Percentiles rank a stretch among this genome's conserved stretches.
Evolutionary conservation across 1,140 invertebrate genomes (phyloP).

Genomic region (Amphibalanus amphitrite): DNA sequence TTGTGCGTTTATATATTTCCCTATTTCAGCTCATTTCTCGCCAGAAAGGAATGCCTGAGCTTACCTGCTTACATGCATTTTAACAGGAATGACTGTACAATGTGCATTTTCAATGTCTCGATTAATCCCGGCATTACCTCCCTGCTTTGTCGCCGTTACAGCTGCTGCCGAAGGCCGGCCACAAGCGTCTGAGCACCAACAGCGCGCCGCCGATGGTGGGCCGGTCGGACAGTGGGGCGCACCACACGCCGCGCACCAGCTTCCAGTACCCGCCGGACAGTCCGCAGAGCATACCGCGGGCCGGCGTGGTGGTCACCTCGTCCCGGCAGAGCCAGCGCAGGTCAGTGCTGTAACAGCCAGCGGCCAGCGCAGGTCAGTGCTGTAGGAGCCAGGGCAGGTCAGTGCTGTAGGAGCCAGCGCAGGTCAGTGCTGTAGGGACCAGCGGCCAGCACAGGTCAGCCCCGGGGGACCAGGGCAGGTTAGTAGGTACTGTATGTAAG

Average conservation of each 20-base stretch:
- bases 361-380: too few species aligned
- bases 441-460: too few species aligned
- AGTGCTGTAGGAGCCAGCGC: too few species aligned
- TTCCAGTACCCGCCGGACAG: conserved; percentile 20
- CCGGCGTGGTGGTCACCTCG: conserved; percentile 80
- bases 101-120: background rate
- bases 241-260: conserved; percentile 19
- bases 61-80: background rate
- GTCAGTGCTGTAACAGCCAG: conserved; percentile 39
- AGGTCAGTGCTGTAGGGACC: too few species aligned
- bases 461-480: too few species aligned
- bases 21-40: too few species aligned
- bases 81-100: background rate
- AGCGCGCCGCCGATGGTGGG: conserved; percentile 10
- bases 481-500: background rate
- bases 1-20: too few species aligned
- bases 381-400: too few species aligned
- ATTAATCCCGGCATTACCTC: background rate
- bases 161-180: background rate
- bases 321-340: conserved; percentile 72
- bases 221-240: background rate
- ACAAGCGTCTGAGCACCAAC: conserved; percentile 19
- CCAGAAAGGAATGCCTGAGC: too few species aligned
- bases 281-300: conserved; percentile 20
- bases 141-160: background rate